Base-by-base conservation (phyloP, 2,888 invertebrate species). In the Doris montereyensis region DNA sequence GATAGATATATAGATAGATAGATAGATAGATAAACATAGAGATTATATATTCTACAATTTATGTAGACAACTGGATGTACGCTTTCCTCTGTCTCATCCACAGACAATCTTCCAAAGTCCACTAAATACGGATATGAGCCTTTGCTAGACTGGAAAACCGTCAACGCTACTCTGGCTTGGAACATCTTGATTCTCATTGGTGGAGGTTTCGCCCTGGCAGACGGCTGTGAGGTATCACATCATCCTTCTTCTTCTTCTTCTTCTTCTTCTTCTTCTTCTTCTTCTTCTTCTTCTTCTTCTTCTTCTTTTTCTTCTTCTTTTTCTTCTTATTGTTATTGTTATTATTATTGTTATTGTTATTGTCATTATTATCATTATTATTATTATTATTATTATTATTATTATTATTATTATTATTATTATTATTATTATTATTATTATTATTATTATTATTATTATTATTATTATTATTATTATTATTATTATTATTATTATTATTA, bases 161-260 rank as follows among this genome's bases (percentile, higher is more conserved):
- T 96, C 57, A 95, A 97, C 88, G 94, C 95, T 79, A 96, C 95
- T 89, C 94, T 97, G 85, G 96, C 97, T 2, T 97, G 97, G 97
- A 96, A 97, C 67, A 93, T 97, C 2, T 94, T 97, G 34, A 94
- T 97, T 87, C 93, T 97, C 73, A 93, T 97, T 74, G 94, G 97
- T 67, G 97, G 97, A 35, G 97, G 97, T 0, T 97, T 97, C 91
- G 97, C 97, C 0, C 93, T 97, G 80, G 97, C 97, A 0, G 95
- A 96, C 82, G 97, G 96, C 81, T 95, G 96, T 85, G 94, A 95
- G 85, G 94, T 91, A 83, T 75, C 79, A 28, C 0, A 5, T 24
- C 74, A 13, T 41, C 4, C 32, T 3, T 71, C 35, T 71, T 26
- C 41, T 24, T 71, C 1, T 71, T 24, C 35, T 34, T 71, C 3